Evolutionary conservation across 2,113 vertebrate species (phyloP), one percentile per base, ranked within the genome.

Genomic region (Engystomops pustulosus): DNA sequence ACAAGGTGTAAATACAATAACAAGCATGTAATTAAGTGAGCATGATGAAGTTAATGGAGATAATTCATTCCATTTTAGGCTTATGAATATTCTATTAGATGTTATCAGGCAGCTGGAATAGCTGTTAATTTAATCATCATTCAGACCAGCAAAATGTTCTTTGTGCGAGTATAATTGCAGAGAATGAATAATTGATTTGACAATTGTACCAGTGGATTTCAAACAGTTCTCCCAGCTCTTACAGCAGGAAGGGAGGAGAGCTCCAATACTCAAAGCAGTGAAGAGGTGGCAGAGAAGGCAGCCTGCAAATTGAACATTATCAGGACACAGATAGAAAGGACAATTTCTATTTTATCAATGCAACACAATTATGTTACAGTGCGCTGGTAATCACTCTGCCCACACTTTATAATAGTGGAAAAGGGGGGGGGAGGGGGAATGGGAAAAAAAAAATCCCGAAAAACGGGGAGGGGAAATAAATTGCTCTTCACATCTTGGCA

Each of bases 1-100:
- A 98, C 98, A 98, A 98, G 98, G 97, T 99, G 98, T 99, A 99
- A 99, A 99, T 99, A 99, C 97, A 99, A 99, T 99, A 99, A 99
- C 98, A 99, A 99, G 98, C 97, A 98, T 99, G 97, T 99, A 99
- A 99, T 99, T 99, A 99, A 99, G 97, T 99, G 98, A 99, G 96
- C 97, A 98, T 99, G 98, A 99, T 99, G 97, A 99, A 99, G 98
- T 99, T 99, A 99, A 99, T 99, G 97, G 97, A 98, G 98, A 99
- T 98, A 98, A 98, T 98, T 97, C 97, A 98, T 99, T 98, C 96
- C 95, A 96, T 97, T 95, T 97, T 97, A 96, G 96, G 96, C 96
- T 96, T 98, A 99, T 99, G 97, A 99, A 99, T 99, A 99, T 99
- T 99, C 97, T 97, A 99, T 99, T 97, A 98, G 97, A 97, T 97